A percentile compares a stretch with the other conserved stretches of the same genome.
These are phyloP conservation scores for Galago senegalensis DNA, from an alignment of 2,797 vertebrate genomes.

Conservation along the genomic window DNA sequence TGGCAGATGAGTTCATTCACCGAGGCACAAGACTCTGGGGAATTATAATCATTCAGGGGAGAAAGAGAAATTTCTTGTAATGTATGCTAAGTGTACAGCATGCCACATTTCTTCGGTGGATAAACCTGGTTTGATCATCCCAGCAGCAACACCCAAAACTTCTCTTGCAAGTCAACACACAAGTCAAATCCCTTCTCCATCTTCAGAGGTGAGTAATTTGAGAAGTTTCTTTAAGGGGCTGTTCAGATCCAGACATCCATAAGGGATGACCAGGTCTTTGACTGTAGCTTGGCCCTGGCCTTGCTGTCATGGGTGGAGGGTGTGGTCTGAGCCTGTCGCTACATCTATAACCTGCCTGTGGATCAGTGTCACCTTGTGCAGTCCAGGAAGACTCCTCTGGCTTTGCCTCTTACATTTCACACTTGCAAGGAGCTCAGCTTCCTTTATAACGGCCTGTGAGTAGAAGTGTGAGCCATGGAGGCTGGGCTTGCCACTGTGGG, in stretches of 20 bases:
- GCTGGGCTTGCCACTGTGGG: conserved; percentile 95
- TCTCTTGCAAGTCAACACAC: conserved; percentile 97
- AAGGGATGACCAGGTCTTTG: neutral
- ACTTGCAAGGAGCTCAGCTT: conserved; percentile 96
- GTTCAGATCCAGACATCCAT: conserved; percentile 99
- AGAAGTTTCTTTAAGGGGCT: conserved; percentile 97
- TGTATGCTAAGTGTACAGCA: conserved; percentile 97
- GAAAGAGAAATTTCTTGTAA: conserved; percentile 97
- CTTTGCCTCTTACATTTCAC: conserved; percentile 96
- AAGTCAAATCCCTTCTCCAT: conserved; percentile 97
- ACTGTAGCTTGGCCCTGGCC: neutral
- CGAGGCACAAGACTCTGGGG: conserved; percentile 98
- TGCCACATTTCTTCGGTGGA: conserved; percentile 99
- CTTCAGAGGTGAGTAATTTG: conserved; percentile 96
- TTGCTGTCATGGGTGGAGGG: conserved; percentile 96
- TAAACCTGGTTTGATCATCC: conserved; percentile 97
- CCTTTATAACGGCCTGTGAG: conserved; percentile 98
- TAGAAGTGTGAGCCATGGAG: conserved; percentile 98
- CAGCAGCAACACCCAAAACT: conserved; percentile 96
- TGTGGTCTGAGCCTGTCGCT: conserved; percentile 96
- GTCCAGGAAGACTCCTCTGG: conserved; percentile 93
- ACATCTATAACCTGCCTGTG: conserved; percentile 97
- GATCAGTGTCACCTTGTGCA: conserved; percentile 96
- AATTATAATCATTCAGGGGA: conserved; percentile 99
- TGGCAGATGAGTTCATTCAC: conserved; percentile 99